These are phyloP conservation scores for Clytia hemisphaerica DNA, from an alignment of 30 jellyfish, hydroid and myxozoan genomes.

Conservation along the genomic window DNA sequence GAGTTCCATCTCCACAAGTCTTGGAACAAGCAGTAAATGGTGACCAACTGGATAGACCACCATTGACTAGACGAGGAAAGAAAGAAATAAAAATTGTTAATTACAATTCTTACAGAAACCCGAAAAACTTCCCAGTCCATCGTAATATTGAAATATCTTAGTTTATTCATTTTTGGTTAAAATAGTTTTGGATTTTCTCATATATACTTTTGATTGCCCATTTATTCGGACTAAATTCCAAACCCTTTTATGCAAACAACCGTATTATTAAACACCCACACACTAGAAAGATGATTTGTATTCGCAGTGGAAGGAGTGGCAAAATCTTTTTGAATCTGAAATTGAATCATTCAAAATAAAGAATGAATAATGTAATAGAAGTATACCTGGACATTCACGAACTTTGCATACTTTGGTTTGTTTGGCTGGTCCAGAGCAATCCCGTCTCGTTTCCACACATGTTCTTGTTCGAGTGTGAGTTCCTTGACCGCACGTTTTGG, in stretches of 20 bases:
- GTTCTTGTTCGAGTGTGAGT: constrained; percentile 21
- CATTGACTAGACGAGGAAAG: constrained; percentile 7
- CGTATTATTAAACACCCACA: too few relatives aligned
- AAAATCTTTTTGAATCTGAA: neutral
- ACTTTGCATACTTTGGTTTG: constrained; percentile 24
- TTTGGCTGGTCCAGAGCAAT: constrained; percentile 26
- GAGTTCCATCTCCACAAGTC: constrained; percentile 5
- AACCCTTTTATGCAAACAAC: too few relatives aligned
- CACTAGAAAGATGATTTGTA: neutral
- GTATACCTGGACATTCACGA: constrained; percentile 44
- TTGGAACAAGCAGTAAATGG: neutral
- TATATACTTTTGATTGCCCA: too few relatives aligned
- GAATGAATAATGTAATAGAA: too few relatives aligned
- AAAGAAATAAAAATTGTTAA: too few relatives aligned
- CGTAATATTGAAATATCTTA: too few relatives aligned
- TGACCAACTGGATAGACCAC: neutral
- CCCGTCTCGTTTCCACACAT: constrained; percentile 27
- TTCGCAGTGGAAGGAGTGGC: neutral
- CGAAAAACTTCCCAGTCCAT: too few relatives aligned
- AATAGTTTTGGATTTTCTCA: too few relatives aligned
- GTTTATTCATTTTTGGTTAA: too few relatives aligned
- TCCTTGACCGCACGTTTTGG: constrained; percentile 54
- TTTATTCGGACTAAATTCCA: too few relatives aligned
- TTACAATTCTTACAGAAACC: too few relatives aligned
- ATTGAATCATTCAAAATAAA: neutral